Base-by-base conservation (phyloP, 2,113 vertebrate genomes). In the Anhinga rufa region DNA sequence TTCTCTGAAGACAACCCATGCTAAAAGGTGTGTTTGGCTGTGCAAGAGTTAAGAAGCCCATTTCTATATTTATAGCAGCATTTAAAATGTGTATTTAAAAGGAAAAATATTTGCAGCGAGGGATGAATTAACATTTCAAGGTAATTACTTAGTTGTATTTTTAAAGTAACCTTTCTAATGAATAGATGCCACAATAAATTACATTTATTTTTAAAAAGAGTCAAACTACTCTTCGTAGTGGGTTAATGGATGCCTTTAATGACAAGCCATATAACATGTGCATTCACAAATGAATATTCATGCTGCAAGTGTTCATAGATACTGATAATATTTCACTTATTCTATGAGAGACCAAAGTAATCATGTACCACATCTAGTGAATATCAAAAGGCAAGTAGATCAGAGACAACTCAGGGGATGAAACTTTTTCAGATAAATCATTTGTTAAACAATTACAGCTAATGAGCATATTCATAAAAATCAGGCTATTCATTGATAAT, bases 381-480 rank as follows among this genome's bases (percentile, higher is more conserved):
- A 91, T 95, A 96, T 89, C 92, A 87, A 92, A 96, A 58, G 78
- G 57, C 61, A 69, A 96, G 61, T 72, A 89, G 91, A 97, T 92
- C 78, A 95, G 81, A 93, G 89, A 58, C 74, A 91, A 82, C 62
- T 92, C 81, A 84, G 58, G 64, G 93, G 83, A 93, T 92, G 61
- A 91, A 95, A 95, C 20, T 89, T 92, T 76, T 92, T 80, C 94
- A 87, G 81, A 96, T 90, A 95, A 96, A 93, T 93, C 60, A 92
- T 93, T 95, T 95, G 95, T 95, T 96, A 82, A 96, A 97, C 84
- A 97, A 97, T 97, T 97, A 95, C 40, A 69, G 24, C 89, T 97
- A 97, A 97, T 87, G 96, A 97, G 92, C 74, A 54, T 86, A 97
- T 97, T 97, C 97, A 97, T 94, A 93, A 95, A 93, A 97, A 97